phyloP scores from a whole-genome alignment of 2,888 invertebrate genomes.

The Chaetoderma sp. region DNA sequence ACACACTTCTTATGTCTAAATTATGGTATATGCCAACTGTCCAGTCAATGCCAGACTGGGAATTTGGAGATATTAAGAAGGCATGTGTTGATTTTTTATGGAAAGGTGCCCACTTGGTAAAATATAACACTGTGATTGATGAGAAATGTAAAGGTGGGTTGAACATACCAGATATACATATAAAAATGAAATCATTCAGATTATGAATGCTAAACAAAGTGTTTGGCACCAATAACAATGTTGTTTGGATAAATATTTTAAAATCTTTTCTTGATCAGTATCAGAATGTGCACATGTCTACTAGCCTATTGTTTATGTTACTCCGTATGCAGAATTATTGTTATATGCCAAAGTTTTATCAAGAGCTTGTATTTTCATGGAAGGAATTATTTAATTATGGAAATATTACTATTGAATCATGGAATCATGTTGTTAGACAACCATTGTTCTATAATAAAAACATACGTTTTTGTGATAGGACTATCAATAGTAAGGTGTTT shows the following conservation, averaged over 20 bases:
- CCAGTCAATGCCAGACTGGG: not conserved
- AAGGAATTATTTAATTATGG: too few species aligned
- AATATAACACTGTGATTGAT: not conserved
- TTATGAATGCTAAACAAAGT: not conserved
- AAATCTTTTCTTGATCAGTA: not conserved
- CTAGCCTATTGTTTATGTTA: too few species aligned
- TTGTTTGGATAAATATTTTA: not conserved
- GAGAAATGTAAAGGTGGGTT: not conserved
- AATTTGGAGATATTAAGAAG: not conserved
- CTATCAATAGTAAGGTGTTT: too few species aligned
- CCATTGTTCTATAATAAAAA: too few species aligned
- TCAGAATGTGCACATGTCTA: too few species aligned
- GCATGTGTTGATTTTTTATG: not conserved
- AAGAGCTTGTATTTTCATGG: too few species aligned
- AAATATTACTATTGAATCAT: too few species aligned
- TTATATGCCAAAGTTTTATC: too few species aligned
- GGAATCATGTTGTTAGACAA: too few species aligned
- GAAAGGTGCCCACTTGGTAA: not conserved
- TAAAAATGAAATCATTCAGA: not conserved
- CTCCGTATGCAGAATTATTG: too few species aligned
- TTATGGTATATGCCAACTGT: not conserved
- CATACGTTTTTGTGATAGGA: too few species aligned
- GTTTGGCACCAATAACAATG: not conserved
- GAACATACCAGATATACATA: not conserved
- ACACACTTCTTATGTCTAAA: not conserved